Evolutionary conservation across 2,113 vertebrate genomes (phyloP).

Genomic region (Oncorhynchus kisutch): DNA sequence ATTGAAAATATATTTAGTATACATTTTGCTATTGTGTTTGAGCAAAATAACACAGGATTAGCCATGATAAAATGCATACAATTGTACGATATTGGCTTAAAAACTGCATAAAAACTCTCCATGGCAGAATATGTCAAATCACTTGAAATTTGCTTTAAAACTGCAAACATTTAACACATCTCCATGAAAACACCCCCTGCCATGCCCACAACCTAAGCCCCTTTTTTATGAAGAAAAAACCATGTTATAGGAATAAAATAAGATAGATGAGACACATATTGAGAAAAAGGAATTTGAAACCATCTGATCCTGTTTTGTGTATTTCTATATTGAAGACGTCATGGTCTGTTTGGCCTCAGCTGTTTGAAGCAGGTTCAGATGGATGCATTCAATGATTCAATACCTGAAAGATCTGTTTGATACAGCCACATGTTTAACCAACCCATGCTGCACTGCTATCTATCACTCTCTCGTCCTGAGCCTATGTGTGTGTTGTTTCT

Average conservation of each 20-base stretch:
- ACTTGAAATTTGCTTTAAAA: too few relatives aligned
- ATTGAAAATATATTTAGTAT: too few relatives aligned
- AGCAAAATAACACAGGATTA: too few relatives aligned
- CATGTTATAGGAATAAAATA: neutral
- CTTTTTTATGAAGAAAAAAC: too few relatives aligned
- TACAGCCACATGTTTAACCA: neutral
- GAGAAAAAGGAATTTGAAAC: neutral
- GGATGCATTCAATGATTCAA: conserved; percentile 8
- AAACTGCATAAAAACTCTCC: too few relatives aligned
- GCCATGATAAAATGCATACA: too few relatives aligned
- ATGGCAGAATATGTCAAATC: too few relatives aligned
- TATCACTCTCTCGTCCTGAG: neutral
- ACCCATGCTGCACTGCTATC: neutral
- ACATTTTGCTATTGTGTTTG: too few relatives aligned
- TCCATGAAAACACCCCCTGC: too few relatives aligned
- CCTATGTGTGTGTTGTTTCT: neutral
- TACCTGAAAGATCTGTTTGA: conserved; percentile 7
- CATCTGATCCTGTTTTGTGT: neutral
- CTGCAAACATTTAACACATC: too few relatives aligned
- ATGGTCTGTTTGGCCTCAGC: conserved; percentile 30
- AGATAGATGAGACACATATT: neutral
- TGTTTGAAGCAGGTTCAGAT: conserved; percentile 27
- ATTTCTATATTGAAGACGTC: conserved; percentile 5
- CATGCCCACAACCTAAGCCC: too few relatives aligned
- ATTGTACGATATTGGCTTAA: too few relatives aligned